Evolutionary conservation across 2,888 invertebrate species (phyloP), one percentile per base, ranked within the genome.

Genomic region (Suillia variegata): DNA sequence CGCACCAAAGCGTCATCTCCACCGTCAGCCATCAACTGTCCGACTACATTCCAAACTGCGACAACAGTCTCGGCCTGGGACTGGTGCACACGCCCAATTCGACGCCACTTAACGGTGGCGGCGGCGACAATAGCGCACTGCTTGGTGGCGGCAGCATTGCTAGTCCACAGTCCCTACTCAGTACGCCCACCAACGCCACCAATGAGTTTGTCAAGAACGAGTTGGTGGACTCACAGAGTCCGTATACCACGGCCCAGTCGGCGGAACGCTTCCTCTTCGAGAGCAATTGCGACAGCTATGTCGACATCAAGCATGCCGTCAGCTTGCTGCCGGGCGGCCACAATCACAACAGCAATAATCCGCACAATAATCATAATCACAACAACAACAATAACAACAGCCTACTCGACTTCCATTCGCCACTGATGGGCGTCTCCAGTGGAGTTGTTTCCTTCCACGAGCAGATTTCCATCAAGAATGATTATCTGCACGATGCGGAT

Each of bases 191-290:
- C 62, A 77, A 73, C 57, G 74, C 80, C 62, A n/a, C n/a, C n/a
- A 77, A 70, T 22, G 82, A 82, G 56, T 82, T 82, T 61, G 80
- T 82, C 0, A 82, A 82, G 62, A 80, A 79, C 54, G 82, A 82
- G 63, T 68, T 82, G 42, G 78, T 78, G 50, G 82, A 82, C 63
- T 77, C 80, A 13, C 80, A 80, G 64, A 80, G 81, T 58, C 82
- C 82, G 18, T 82, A 82, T 50, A 82, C 82, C 50, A 81, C 80
- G 4, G 80, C 79, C 31, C 70, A 82, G 57, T 81, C 81, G 60
- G 80, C 82, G n/a, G 80, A 82, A 65, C 75, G 81, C 10, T 82
- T 82, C 62, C 70, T 82, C 21, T 82, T 81, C 64, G 82, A 82
- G 69, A 75, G 71, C 20, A 77, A 72, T 64, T 69, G 75, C 65